Base-by-base conservation (phyloP, 2,888 invertebrate genomes). In the Drosophila austrosaltans region DNA sequence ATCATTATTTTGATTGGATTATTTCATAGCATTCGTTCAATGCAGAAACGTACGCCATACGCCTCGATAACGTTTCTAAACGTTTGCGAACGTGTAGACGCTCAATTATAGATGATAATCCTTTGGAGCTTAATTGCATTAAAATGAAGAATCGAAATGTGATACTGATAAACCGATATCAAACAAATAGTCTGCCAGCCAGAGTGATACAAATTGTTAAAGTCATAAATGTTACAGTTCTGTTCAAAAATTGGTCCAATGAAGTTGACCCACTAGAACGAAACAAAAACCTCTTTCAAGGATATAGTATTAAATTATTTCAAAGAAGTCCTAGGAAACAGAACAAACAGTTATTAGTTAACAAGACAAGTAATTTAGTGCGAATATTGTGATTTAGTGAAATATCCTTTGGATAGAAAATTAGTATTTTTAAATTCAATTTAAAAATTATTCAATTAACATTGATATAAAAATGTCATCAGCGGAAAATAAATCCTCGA, bases 51-150 rank as follows among this genome's bases (percentile, higher is more conserved):
- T 36, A n/a, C 25, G 36, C 16, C 69, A 12, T 30, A 48, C 40
- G 16, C 16, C 16, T 16, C 16, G 72, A 72, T 72, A 66, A 59
- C 53, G 72, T 62, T 57, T 57, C 0, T 10, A 58, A 66, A 62
- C 66, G 66, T 69, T 48, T 39, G 36, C 53, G 60, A 58, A 73
- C 68, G 12, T 72, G 66, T 66, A 61, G 58, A 36, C 20, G 48
- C 39, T 74, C 74, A 69, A 74, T 74, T 69, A 74, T 53, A 59
- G 22, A 54, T 53, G 62, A 25, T 62, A 74, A 74, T 74, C 75
- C 74, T 63, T 36, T 25, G 72, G 20, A 72, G 62, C 36, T 54
- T 58, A 12, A 32, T 22, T 64, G 69, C 64, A 64, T 74, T 74
- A 73, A 62, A 53, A 54, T 30, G 54, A 22, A 54, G 4, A 40